Percentiles rank a stretch among this genome's conserved stretches.
These are phyloP conservation scores for Phaedon cochleariae DNA, from an alignment of 2,888 invertebrate genomes.

Conservation along the genomic window DNA sequence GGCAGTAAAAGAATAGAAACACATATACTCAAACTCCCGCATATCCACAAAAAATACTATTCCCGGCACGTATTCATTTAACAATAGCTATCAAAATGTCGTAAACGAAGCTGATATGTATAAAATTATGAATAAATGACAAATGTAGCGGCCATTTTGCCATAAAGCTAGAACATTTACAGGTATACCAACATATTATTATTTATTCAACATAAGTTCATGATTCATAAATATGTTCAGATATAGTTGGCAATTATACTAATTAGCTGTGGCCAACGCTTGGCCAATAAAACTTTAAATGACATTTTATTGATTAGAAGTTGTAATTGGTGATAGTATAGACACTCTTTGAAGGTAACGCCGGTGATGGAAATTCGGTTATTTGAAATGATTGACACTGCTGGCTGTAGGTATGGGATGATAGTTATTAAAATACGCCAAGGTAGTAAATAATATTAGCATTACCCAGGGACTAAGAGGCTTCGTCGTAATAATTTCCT, in stretches of 20 bases:
- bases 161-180: constrained; percentile 53
- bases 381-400: no score
- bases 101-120: constrained; percentile 49
- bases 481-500: no score
- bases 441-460: no score
- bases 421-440: no score
- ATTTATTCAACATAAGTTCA: constrained; percentile 59
- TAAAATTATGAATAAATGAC: constrained; percentile 52
- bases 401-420: no score
- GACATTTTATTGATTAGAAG: constrained; percentile 55
- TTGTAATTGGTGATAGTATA: constrained; percentile 37
- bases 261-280: constrained; percentile 56
- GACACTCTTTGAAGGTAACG: constrained; percentile 28
- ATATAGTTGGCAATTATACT: constrained; percentile 58
- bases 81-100: constrained; percentile 48
- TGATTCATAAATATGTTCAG: constrained; percentile 57
- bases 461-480: no score
- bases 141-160: constrained; percentile 54
- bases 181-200: constrained; percentile 56
- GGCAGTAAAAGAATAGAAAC: not conserved
- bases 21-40: not conserved
- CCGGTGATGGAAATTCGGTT: constrained; percentile 44
- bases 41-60: constrained; percentile 36
- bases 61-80: constrained; percentile 49
- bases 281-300: constrained; percentile 50